A percentile compares a stretch with the other conserved stretches of the same genome.
phyloP scores from a whole-genome alignment of 2,113 vertebrate species.

The Pangasianodon hypophthalmus region DNA sequence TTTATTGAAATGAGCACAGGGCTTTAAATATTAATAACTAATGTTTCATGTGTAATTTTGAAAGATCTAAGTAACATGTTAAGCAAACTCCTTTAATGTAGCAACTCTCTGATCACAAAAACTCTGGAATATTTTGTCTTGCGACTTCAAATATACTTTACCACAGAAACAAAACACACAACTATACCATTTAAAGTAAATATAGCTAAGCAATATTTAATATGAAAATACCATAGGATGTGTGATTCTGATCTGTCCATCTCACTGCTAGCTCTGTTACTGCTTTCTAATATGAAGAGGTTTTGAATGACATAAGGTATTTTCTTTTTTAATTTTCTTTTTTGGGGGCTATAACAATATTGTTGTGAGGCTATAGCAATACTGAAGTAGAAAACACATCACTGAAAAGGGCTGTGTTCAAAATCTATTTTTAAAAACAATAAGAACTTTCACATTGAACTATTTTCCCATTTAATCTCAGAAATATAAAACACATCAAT shows the following conservation, averaged over 20 bases:
- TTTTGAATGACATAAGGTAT: neutral
- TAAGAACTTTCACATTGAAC: neutral
- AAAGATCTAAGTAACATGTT: neutral
- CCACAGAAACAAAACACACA: neutral
- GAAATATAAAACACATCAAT: neutral
- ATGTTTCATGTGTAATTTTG: neutral
- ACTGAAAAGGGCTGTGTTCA: neutral
- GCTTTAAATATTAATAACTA: constrained; percentile 8
- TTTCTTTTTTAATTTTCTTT: neutral
- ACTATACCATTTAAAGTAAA: neutral
- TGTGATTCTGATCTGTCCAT: neutral
- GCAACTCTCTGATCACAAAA: neutral
- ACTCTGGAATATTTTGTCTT: neutral
- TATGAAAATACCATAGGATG: neutral
- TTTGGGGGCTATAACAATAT: constrained; percentile 2
- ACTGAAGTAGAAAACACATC: neutral
- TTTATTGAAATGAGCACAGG: neutral
- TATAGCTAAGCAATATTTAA: neutral
- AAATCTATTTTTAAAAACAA: constrained; percentile 1
- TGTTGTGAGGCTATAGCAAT: constrained; percentile 4
- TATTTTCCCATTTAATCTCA: neutral
- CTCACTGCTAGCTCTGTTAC: neutral
- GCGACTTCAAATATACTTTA: neutral
- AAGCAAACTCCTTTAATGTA: neutral
- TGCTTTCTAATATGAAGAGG: neutral